Evolutionary conservation across 1,140 invertebrate species (phyloP).

Genomic region (Teleopsis dalmanni): DNA sequence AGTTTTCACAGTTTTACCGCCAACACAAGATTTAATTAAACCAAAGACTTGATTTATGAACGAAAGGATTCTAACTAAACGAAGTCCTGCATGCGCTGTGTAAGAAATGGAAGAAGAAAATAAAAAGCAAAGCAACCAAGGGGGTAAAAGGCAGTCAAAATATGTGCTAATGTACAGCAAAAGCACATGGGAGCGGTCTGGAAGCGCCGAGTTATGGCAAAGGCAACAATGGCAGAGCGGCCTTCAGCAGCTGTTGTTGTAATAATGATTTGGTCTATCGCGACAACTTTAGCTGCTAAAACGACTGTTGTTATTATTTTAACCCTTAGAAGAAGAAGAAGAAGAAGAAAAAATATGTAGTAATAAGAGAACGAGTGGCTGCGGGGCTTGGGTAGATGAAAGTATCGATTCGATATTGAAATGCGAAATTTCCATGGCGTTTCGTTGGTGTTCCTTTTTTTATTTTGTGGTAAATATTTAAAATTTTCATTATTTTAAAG

Average conservation of each 20-base stretch:
- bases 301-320: background rate
- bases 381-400: background rate
- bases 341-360: background rate
- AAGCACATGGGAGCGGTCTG: background rate
- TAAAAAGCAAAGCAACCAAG: background rate
- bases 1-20: slow-evolving; percentile 33
- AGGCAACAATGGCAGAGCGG: background rate
- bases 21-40: slow-evolving; percentile 45
- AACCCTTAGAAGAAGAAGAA: background rate
- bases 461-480: background rate
- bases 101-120: background rate
- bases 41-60: slow-evolving; percentile 45
- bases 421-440: background rate
- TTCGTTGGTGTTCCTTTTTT: background rate
- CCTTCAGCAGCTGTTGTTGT: slow-evolving; percentile 4
- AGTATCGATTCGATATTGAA: slow-evolving; percentile 12
- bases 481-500: slow-evolving; percentile 13
- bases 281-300: background rate
- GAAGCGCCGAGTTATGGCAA: background rate
- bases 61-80: slow-evolving; percentile 39
- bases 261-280: slow-evolving; percentile 5
- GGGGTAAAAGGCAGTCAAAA: background rate
- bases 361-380: background rate
- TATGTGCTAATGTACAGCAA: background rate
- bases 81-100: background rate